Conservation (phyloP, 1,140 invertebrate genomes). For the Drosophila serrata region DNA sequence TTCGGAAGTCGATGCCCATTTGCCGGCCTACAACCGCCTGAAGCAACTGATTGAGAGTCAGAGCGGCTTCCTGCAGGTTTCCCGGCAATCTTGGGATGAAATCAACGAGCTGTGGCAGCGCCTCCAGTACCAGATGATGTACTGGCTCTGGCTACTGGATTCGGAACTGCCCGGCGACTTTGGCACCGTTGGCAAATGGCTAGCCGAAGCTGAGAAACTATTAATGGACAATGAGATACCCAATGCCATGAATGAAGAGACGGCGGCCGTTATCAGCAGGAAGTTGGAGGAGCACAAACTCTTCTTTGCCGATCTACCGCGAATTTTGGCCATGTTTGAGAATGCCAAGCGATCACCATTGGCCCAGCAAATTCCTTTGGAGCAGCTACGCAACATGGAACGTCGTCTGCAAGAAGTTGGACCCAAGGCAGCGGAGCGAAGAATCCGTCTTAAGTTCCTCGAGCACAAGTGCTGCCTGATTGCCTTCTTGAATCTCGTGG, state of each 20-base stretch:
- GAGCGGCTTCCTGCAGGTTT: constrained; percentile 90
- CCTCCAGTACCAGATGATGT: constrained; percentile 91
- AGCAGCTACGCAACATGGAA: constrained; percentile 93
- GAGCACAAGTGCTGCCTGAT: constrained; percentile 97
- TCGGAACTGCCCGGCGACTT: constrained; percentile 93
- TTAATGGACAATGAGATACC: constrained; percentile 94
- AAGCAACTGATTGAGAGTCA: constrained; percentile 91
- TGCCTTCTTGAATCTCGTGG: constrained; percentile 95
- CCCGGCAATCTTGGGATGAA: constrained; percentile 92
- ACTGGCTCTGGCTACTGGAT: constrained; percentile 95
- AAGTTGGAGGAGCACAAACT: constrained; percentile 95
- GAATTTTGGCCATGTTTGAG: constrained; percentile 91
- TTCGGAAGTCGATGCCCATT: constrained; percentile 90
- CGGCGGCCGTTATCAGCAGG: constrained; percentile 93
- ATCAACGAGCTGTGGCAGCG: constrained; percentile 92
- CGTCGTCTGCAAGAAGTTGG: constrained; percentile 90
- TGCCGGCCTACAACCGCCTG: constrained; percentile 90
- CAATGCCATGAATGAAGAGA: constrained; percentile 93
- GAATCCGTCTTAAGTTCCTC: constrained; percentile 94
- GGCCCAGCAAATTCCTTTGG: constrained; percentile 89
- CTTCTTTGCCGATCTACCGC: constrained; percentile 94
- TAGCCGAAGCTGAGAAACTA: constrained; percentile 94
- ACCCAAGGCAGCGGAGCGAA: constrained; percentile 90
- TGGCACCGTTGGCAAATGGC: constrained; percentile 94
- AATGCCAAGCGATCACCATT: constrained; percentile 88